Percentiles rank a stretch among this genome's conserved stretches.
phyloP scores from a whole-genome alignment of 2,113 vertebrate genomes.

The Bos indicus region DNA sequence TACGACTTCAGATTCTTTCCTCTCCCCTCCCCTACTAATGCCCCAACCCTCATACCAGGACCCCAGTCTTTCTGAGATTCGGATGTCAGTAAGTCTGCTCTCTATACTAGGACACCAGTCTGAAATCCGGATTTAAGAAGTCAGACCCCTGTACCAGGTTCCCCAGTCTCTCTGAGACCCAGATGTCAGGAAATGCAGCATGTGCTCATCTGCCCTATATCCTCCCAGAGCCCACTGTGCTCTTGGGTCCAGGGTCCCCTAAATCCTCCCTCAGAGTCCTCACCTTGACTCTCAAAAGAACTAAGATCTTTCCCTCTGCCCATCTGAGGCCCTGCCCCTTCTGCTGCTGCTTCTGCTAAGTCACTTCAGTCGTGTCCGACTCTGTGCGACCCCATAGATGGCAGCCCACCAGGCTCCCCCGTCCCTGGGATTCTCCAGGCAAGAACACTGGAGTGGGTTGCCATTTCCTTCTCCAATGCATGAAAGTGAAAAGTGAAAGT shows the following conservation, averaged over 20 bases:
- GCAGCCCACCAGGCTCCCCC: too few relatives aligned
- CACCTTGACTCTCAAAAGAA: not conserved
- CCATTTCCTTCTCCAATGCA: too few relatives aligned
- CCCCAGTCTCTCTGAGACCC: not conserved
- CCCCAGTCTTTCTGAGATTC: not conserved
- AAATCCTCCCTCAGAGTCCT: not conserved
- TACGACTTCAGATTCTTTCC: not conserved
- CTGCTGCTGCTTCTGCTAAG: not conserved
- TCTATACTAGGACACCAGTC: too few relatives aligned
- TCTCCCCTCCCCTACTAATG: not conserved
- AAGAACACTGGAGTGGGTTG: too few relatives aligned
- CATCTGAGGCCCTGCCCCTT: not conserved
- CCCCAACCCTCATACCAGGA: not conserved
- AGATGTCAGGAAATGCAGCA: not conserved
- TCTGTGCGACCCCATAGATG: too few relatives aligned
- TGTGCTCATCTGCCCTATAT: rapidly evolving
- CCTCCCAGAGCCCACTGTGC: not conserved
- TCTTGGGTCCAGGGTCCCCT: not conserved
- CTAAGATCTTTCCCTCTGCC: not conserved
- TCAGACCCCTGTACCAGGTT: too few relatives aligned
- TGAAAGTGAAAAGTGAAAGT: too few relatives aligned
- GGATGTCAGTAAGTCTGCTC: too few relatives aligned
- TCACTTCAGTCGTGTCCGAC: too few relatives aligned
- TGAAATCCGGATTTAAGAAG: too few relatives aligned
- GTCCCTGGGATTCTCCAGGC: too few relatives aligned